Base-by-base conservation (phyloP, 2,888 invertebrate species). In the Zaprionus bogoriensis region DNA sequence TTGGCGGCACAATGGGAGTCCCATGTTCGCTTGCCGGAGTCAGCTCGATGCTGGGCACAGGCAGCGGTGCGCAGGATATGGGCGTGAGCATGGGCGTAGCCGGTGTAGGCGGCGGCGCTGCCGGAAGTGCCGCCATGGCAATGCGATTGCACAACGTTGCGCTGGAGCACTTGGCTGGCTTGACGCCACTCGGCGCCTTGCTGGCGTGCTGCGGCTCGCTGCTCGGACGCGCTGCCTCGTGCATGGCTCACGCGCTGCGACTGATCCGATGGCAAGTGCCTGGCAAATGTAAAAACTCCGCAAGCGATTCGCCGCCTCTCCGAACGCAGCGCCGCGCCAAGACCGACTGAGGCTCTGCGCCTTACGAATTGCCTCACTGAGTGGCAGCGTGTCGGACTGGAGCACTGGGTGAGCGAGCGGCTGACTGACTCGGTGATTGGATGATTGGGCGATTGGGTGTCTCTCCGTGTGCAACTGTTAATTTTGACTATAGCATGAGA, bases 161-260 rank as follows among this genome's bases (percentile, higher is more conserved):
- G 48, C 80, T 81, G 41, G 79, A 61, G 47, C 80, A 70, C 38
- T 86, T 85, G 9, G 42, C 23, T 2, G 25, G 58, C n/a, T 41
- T 57, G 22, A 32, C 7, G 2, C 27, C 7, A 27, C 47, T 53
- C 19, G 46, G 76, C 30, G 54, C 62, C 45, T 62, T 60, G 42
- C 57, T 53, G 23, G 42, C 72, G n/a, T n/a, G n/a, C 27, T 85
- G 81, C 30, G 87, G 86, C 23, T 86, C 87, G 63, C 87, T 87
- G 27, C 38, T 75, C 4, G 80, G 84, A 46, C 83, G 83, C 61
- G 58, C 58, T 61, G 42, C 28, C 51, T 73, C 74, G 54, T 63
- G 85, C 80, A 80, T 87, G 38, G 61, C 65, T 66, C 51, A 51
- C 67, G 46, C 68, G 72, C 55, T 65, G 44, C 72, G 62, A 76